These are phyloP conservation scores for Guaruba guarouba DNA, from an alignment of 2,113 vertebrate genomes.

Conservation along the genomic window DNA sequence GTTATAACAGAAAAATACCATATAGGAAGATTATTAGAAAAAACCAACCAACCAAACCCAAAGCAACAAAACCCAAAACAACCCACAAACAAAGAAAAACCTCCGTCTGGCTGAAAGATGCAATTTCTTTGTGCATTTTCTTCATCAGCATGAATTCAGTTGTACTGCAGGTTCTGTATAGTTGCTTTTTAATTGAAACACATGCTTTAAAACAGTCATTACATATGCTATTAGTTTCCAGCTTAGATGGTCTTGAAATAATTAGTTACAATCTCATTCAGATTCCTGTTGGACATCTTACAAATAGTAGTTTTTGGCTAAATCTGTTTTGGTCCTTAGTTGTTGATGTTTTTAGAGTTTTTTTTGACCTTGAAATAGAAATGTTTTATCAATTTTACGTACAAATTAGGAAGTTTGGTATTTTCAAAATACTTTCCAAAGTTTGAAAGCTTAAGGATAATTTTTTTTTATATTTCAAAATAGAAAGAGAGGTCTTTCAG, in stretches of 20 bases:
- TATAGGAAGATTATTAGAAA: neutral
- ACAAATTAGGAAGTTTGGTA: neutral
- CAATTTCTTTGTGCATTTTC: neutral
- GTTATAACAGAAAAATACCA: neutral
- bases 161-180: neutral
- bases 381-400: neutral
- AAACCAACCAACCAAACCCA: neutral
- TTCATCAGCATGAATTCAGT: neutral
- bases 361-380: neutral
- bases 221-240: neutral
- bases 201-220: neutral
- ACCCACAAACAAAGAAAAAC: neutral
- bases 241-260: neutral
- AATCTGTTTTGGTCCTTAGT: neutral
- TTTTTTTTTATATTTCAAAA: neutral
- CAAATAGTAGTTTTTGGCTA: neutral
- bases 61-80: neutral
- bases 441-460: neutral
- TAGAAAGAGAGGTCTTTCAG: neutral
- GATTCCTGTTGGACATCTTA: neutral
- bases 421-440: neutral
- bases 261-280: neutral
- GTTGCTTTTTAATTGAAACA: neutral
- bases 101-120: neutral
- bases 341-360: neutral